Base-by-base conservation (phyloP, 2,888 invertebrate genomes). In the Phytoseiulus persimilis region DNA sequence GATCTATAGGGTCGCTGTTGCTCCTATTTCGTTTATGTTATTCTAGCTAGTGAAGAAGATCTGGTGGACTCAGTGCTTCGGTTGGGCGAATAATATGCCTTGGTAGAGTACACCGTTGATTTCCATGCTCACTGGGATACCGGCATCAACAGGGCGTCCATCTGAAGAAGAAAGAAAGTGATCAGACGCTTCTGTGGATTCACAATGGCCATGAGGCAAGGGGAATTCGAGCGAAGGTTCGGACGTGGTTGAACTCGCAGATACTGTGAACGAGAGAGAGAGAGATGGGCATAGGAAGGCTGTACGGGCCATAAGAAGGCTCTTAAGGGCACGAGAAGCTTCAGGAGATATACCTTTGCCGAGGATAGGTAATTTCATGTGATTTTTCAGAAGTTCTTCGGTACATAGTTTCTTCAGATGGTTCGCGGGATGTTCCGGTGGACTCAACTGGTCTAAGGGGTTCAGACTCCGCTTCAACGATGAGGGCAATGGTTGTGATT, bases 81-180 rank as follows among this genome's bases (percentile, higher is more conserved):
- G 92, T 92, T 94, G 94, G 90, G 95, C 95, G 93, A 97, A 97
- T 11, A 99, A 94, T 14, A 98, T 96, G 32, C 99, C 98, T 93
- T 98, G 96, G 93, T 98, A 99, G 93, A 96, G 96, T 90, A 96
- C 95, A 87, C 98, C 98, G 93, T 99, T 98, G 91, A 99, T 94
- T 93, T 99, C 98, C 95, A 99, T 97, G 92, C 96, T 97, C 65
- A 99, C 97, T 83, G 96, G 95, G 91, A 99, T 93, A 90, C 98
- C 97, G 92, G 95, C 96, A 92, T 97, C 96, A 18, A 96, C 95
- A 91, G 95, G 96, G 11, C 95, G 94, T 39, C 96, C 95, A 92
- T 96, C 97, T 96, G 92, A 65, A 92, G 92, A 89, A 84, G 23
- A 90, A 31, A 39, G 18, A 14, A 1, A 14, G 18, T 1, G 18